phyloP scores from a whole-genome alignment of 2,797 vertebrate genomes.

The Scarus forsteni region DNA sequence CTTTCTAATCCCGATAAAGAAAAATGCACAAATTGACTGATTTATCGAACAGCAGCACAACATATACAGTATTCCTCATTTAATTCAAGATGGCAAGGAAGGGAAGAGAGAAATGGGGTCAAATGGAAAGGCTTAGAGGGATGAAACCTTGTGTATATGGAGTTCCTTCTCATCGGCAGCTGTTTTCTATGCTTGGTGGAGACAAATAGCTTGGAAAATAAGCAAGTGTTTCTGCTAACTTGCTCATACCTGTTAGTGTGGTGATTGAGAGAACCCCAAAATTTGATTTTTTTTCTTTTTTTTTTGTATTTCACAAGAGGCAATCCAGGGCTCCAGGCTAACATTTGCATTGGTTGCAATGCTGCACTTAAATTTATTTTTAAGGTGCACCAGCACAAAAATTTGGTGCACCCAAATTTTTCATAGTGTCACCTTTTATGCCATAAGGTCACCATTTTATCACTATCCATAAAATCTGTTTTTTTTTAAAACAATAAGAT shows the following conservation, averaged over 20 bases:
- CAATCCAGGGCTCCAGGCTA: no score
- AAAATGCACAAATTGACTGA: slow-evolving; percentile 36
- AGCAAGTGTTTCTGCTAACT: neutral
- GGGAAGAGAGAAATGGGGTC: slow-evolving; percentile 2
- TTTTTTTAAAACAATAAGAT: no score
- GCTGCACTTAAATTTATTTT: no score
- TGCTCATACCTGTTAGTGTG: neutral
- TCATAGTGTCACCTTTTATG: no score
- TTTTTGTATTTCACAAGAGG: no score
- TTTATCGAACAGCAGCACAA: slow-evolving; percentile 42
- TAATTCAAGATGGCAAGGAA: slow-evolving; percentile 7
- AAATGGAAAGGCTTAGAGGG: slow-evolving; percentile 24
- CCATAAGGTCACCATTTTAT: no score
- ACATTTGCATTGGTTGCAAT: no score
- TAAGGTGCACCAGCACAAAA: no score
- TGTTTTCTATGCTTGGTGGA: slow-evolving; percentile 3
- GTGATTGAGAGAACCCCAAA: no score
- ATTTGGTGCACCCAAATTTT: no score
- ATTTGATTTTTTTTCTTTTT: no score
- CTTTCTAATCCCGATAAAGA: slow-evolving; percentile 48
- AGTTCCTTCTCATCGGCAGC: neutral
- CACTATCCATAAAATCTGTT: no score
- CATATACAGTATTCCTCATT: slow-evolving; percentile 13
- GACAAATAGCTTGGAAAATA: neutral
- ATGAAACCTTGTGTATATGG: slow-evolving; percentile 1